Base-by-base conservation (phyloP, 2,888 invertebrate species). In the Thymelicus sylvestris region DNA sequence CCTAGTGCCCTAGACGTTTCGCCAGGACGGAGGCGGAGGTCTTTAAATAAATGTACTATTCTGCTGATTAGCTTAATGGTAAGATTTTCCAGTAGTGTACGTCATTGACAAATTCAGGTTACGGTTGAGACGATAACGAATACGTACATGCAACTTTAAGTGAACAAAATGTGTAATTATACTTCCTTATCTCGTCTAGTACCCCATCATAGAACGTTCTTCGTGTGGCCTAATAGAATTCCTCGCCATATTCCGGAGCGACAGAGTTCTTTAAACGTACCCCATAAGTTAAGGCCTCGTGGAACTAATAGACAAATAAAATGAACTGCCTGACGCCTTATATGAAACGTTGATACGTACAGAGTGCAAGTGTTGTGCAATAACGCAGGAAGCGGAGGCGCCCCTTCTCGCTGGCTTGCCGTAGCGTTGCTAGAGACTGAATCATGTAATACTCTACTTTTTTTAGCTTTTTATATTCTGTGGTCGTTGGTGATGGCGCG, bases 291-390 rank as follows among this genome's bases (percentile, higher is more conserved):
- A 76, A 71, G 81, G 82, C 83, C 83, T 84, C 80, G 73, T 50
- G 5, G 77, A 73, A 76, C 78, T 83, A 81, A 81, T 80, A 83
- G 80, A 82, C 78, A 82, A 81, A 79, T 80, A 79, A 83, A 80
- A 73, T 74, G 75, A 79, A 76, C n/a, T n/a, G n/a, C n/a, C n/a
- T n/a, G n/a, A n/a, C n/a, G 19, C 55, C n/a, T n/a, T 65, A 78
- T 74, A 75, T 72, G 71, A 79, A 89, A 88, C 88, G 81, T 85
- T 83, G 82, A 93, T 93, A 91, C 91, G 91, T 92, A 93, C 89
- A 83, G 86, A 86, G 86, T 86, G 89, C 89, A 87, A 88, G 91
- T 89, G 92, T 91, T 91, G 91, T 93, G 92, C 91, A 92, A 92
- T 93, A 92, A 91, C 88, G 83, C 77, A 88, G 83, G 44, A 10